Base-by-base conservation (phyloP, 2,113 vertebrate genomes). In the Neolamprologus tretocephalus region DNA sequence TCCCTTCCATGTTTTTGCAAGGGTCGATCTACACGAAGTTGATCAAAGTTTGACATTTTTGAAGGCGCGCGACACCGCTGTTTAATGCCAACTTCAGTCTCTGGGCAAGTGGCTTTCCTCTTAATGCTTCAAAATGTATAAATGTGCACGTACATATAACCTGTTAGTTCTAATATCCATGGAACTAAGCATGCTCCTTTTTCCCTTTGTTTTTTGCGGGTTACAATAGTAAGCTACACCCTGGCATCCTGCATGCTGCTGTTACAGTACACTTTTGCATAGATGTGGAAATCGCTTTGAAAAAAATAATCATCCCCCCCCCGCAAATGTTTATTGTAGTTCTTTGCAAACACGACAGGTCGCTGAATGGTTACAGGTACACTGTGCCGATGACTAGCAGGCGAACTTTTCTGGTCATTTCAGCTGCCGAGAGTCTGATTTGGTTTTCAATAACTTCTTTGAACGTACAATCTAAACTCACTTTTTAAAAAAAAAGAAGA, bases 391-490 rank as follows among this genome's bases (percentile, higher is more conserved):
- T 16, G 33, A 57, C 19, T 5, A n/a, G 9, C 47, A 19, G 4
- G n/a, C 78, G 83, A 83, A 58, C 40, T 17, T 42, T 58, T 23
- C 51, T 11, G n/a, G 40, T 9, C 19, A 28, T 57, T 80, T 45
- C n/a, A 37, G 9, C 33, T 28, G 35, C 81, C 58, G 68, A 80
- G 68, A 84, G 42, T 90, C 85, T 57, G 13, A 78, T 88, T 83
- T 81, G 66, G 80, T 81, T 93, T 91, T 90, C 80, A 87, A 71
- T 90, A 92, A 93, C 87, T 93, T 93, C 57, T 68, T 42, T 40
- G 53, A 89, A 82, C 57, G 51, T 14, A 5, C 8, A 73, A 33
- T 63, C 8, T 85, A 84, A 91, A 94, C 80, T 84, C 61, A 49
- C n/a, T 71, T 19, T 1, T 0, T 2, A n/a, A 63, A 9, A 10